Evolutionary conservation across 2,888 invertebrate species (phyloP).

Genomic region (Hymenopus coronatus): DNA sequence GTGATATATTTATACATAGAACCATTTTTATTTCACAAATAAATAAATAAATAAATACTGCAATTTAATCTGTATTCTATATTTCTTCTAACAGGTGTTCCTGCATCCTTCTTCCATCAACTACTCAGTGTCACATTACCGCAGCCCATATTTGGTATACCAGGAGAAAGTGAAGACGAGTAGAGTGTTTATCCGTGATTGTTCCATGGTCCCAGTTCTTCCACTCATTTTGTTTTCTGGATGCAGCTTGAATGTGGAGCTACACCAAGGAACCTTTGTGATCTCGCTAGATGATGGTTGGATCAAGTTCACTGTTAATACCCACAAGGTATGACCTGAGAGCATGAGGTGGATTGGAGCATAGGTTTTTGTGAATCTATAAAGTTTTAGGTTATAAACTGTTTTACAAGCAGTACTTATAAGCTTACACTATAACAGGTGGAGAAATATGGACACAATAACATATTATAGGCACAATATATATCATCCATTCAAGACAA

Average conservation of each 20-base stretch:
- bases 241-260: slow-evolving; percentile 68
- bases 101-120: slow-evolving; percentile 79
- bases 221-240: slow-evolving; percentile 68
- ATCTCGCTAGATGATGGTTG: slow-evolving; percentile 75
- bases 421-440: no score
- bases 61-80: no score
- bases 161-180: slow-evolving; percentile 83
- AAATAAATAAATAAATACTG: no score
- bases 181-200: slow-evolving; percentile 73
- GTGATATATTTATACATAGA: no score
- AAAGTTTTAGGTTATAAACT: no score
- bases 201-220: slow-evolving; percentile 74
- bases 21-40: no score
- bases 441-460: no score
- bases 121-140: slow-evolving; percentile 60
- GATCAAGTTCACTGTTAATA: slow-evolving; percentile 76
- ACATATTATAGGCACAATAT: no score
- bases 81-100: slow-evolving; percentile 44
- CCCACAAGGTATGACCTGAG: slow-evolving; percentile 59
- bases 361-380: no score
- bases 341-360: no score
- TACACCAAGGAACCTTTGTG: slow-evolving; percentile 70
- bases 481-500: no score
- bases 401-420: no score
- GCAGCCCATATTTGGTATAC: slow-evolving; percentile 74